Evolutionary conservation across 1,140 invertebrate genomes (phyloP), one percentile per base, ranked within the genome.

Genomic region (Diabrotica undecimpunctata): DNA sequence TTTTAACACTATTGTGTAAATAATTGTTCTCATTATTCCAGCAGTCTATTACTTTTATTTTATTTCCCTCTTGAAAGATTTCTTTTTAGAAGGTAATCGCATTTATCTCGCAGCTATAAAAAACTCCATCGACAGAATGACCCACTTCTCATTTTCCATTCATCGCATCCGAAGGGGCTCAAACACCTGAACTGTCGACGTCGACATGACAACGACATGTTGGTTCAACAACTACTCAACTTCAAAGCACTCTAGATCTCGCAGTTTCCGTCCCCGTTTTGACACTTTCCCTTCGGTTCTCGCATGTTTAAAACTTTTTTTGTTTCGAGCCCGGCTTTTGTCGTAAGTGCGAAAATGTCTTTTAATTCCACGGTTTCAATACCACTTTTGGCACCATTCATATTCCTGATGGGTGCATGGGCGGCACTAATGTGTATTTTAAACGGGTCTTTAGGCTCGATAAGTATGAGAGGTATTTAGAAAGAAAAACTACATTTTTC

Each of bases 191-290:
- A 61, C 35, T 25, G 53, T 61, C 63, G 35, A 46, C 12, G 25
- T 35, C n/a, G 11, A 39, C 52, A 61, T 14, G 25, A 11, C n/a
- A 35, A 39, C 37, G 61, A 61, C 61, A 52, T 62, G 59, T 56
- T 59, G 54, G 62, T 25, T 62, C 51, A 67, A 67, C 66, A 58
- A 50, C 54, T 61, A 37, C 65, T 12, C 65, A 25, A 13, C 37
- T 67, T 35, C 35, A 59, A 53, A 62, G 66, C 66, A 64, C 66
- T 70, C 54, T 46, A 53, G 57, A 65, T 67, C 58, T 61, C 62
- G 68, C 66, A 25, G 25, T 25, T 70, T 70, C 69, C 69, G 66
- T 67, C 66, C 69, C 62, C 52, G 63, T 70, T 70, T 70, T 66
- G 58, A 68, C 69, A 70, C 69, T 63, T 68, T 68, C 66, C 60